A percentile compares a stretch with the other conserved stretches of the same genome.
phyloP scores from a whole-genome alignment of 2,797 vertebrate genomes.

The Hippopotamyrus pictus region DNA sequence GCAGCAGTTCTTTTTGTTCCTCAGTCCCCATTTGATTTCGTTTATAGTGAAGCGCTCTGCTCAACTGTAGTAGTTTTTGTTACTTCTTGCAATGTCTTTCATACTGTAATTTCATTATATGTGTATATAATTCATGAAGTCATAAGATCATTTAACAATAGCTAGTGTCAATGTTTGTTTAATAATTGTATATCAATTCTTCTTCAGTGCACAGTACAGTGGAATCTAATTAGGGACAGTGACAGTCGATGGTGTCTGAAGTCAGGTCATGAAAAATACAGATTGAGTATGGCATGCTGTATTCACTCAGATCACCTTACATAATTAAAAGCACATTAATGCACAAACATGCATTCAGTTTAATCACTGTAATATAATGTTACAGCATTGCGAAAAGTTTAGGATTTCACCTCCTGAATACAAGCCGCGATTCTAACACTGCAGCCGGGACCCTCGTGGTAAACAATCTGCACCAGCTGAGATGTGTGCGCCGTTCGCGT shows the following conservation, averaged over 20 bases:
- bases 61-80: conserved; percentile 53
- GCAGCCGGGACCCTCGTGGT: background rate
- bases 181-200: background rate
- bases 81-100: conserved; percentile 54
- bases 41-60: conserved; percentile 58
- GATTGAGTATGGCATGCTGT: background rate
- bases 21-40: conserved; percentile 52
- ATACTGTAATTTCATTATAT: conserved; percentile 38
- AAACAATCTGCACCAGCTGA: background rate
- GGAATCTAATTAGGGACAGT: conserved; percentile 22
- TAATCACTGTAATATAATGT: conserved; percentile 2
- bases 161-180: background rate
- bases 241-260: background rate
- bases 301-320: background rate
- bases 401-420: background rate
- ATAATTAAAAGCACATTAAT: background rate
- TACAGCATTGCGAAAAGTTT: background rate
- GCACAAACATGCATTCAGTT: background rate
- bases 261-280: conserved; percentile 1
- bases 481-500: background rate
- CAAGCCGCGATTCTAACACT: background rate
- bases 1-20: background rate
- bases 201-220: background rate
- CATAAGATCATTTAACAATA: conserved; percentile 39
- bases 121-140: conserved; percentile 46